These are phyloP conservation scores for Saccopteryx leptura DNA, from an alignment of 2,113 vertebrate genomes.

Conservation along the genomic window DNA sequence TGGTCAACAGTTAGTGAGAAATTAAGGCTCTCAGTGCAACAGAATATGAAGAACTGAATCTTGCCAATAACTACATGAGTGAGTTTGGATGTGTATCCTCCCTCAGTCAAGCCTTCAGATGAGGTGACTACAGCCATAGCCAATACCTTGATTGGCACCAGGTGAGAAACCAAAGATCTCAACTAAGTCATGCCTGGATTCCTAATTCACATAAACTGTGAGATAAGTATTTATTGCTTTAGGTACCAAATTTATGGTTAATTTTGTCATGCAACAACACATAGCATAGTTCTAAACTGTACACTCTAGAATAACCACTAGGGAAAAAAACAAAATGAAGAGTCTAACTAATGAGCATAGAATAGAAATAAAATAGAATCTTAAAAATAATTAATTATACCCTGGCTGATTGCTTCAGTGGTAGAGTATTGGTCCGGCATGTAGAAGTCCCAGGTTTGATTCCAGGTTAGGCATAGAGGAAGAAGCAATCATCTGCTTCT, in stretches of 20 bases:
- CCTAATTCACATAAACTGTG: neutral
- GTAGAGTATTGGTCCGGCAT: too few species aligned
- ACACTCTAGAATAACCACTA: neutral
- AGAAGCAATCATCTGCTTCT: too few species aligned
- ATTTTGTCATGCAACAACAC: neutral
- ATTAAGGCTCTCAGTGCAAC: neutral
- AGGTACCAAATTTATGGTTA: neutral
- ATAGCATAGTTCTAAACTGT: neutral
- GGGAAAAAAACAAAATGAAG: constrained; percentile 7
- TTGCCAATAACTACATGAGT: neutral
- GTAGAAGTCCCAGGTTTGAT: too few species aligned
- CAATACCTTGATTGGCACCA: neutral
- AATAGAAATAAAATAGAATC: constrained; percentile 25
- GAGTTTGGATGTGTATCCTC: neutral
- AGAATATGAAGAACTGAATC: neutral
- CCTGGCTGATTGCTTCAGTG: too few species aligned
- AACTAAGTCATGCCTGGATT: neutral
- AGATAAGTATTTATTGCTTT: constrained; percentile 20
- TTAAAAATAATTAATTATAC: too few species aligned
- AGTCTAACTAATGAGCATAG: neutral
- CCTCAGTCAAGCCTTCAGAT: neutral
- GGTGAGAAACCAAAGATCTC: neutral
- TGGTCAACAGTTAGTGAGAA: neutral
- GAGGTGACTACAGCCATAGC: neutral
- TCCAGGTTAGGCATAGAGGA: too few species aligned